These are phyloP conservation scores for Oostethus manadensis DNA, from an alignment of 2,113 vertebrate genomes.

Conservation along the genomic window DNA sequence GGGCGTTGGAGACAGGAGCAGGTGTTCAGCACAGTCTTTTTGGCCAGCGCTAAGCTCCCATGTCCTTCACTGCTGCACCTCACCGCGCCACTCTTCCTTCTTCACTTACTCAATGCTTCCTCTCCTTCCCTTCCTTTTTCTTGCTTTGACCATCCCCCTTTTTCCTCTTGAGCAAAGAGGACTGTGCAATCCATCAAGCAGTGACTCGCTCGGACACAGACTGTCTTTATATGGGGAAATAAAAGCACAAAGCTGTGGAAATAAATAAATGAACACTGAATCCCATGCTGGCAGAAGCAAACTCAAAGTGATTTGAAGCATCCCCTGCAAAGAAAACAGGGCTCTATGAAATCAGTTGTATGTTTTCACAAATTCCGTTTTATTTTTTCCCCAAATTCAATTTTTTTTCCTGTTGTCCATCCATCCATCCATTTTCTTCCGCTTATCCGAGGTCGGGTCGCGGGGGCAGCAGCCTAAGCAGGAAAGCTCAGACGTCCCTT, in stretches of 20 bases:
- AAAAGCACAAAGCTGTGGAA: conserved; percentile 56
- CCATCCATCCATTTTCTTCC: no score
- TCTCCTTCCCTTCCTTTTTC: conserved; percentile 34
- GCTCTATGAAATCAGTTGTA: neutral
- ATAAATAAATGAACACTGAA: conserved; percentile 60
- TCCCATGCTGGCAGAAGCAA: conserved; percentile 53
- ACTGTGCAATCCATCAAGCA: conserved; percentile 65
- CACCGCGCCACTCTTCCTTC: conserved; percentile 50
- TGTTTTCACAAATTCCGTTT: no score
- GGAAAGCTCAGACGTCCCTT: no score
- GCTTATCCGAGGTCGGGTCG: no score
- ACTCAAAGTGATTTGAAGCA: conserved; percentile 58
- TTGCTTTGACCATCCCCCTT: conserved; percentile 27
- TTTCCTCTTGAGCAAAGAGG: conserved; percentile 55
- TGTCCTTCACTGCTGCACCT: conserved; percentile 67
- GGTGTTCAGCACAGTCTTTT: conserved; percentile 74
- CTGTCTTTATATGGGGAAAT: conserved; percentile 62
- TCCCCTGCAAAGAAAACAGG: conserved; percentile 24
- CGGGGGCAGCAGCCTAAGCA: no score
- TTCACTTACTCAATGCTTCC: conserved; percentile 37
- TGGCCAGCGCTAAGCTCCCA: conserved; percentile 69
- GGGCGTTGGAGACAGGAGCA: conserved; percentile 72
- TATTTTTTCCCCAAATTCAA: no score
- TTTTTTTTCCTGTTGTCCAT: no score
- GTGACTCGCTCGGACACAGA: conserved; percentile 63